Conservation (phyloP, 2,888 invertebrate genomes). For the Pammene aurita region DNA sequence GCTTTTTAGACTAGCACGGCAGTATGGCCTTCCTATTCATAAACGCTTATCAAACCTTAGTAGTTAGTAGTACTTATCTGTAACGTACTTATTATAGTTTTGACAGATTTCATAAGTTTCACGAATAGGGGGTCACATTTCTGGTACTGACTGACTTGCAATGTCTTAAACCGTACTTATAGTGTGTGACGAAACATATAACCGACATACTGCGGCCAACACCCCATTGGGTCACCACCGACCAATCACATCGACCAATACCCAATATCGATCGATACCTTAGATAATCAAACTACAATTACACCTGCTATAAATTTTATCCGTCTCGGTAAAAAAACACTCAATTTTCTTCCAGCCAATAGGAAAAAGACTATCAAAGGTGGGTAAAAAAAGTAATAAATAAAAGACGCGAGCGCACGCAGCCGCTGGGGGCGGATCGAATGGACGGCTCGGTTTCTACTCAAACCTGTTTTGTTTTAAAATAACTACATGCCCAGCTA, state of each 20-base stretch:
- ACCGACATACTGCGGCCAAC: not conserved
- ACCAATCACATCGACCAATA: conserved; percentile 65
- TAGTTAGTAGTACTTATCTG: too few relatives aligned
- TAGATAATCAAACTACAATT: conserved; percentile 58
- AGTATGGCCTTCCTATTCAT: too few relatives aligned
- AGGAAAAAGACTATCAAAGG: conserved; percentile 78
- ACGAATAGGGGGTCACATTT: too few relatives aligned
- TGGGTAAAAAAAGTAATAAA: conserved; percentile 63
- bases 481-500: conserved; percentile 35
- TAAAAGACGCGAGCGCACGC: conserved; percentile 60
- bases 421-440: conserved; percentile 74
- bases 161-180: not conserved
- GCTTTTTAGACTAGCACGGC: too few relatives aligned
- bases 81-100: too few relatives aligned
- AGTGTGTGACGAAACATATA: not conserved
- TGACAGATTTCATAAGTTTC: too few relatives aligned
- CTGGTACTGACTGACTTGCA: too few relatives aligned
- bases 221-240: conserved; percentile 58
- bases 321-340: conserved; percentile 61
- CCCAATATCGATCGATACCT: conserved; percentile 59
- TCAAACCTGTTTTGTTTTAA: conserved; percentile 70
- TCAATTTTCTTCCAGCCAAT: conserved; percentile 77
- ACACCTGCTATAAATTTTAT: conserved; percentile 81
- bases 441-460: conserved; percentile 61
- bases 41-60: too few relatives aligned